Percentiles rank a stretch among this genome's conserved stretches.
These are phyloP conservation scores for Orthonyx spaldingii DNA, from an alignment of 2,113 vertebrate species.

Conservation along the genomic window DNA sequence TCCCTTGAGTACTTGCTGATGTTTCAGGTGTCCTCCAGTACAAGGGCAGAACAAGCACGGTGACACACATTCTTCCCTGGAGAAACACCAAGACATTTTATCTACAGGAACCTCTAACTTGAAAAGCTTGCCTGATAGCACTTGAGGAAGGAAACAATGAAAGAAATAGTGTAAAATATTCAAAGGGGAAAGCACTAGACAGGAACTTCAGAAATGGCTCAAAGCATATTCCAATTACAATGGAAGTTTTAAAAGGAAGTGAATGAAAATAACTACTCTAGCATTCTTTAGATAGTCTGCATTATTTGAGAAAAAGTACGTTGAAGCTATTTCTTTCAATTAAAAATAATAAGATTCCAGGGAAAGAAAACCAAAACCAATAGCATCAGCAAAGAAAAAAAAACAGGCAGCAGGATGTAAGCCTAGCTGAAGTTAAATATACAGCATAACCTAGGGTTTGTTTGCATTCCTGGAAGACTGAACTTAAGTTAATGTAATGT, in stretches of 20 bases:
- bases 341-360: not conserved
- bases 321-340: conserved; percentile 19
- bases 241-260: not conserved
- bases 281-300: not conserved
- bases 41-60: fast-evolving
- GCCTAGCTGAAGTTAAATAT: not conserved
- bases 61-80: not conserved
- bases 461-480: not conserved
- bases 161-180: conserved; percentile 1
- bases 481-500: not conserved
- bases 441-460: not conserved
- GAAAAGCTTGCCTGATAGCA: not conserved
- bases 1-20: not conserved
- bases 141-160: conserved; percentile 1
- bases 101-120: not conserved
- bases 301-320: not conserved
- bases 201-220: not conserved
- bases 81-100: not conserved
- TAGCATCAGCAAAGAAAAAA: not conserved
- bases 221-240: not conserved
- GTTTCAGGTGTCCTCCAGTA: not conserved
- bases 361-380: not conserved
- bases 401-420: not conserved
- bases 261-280: not conserved
- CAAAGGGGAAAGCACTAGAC: not conserved